phyloP scores from a whole-genome alignment of 1,140 invertebrate genomes.

The Penaeus chinensis region DNA sequence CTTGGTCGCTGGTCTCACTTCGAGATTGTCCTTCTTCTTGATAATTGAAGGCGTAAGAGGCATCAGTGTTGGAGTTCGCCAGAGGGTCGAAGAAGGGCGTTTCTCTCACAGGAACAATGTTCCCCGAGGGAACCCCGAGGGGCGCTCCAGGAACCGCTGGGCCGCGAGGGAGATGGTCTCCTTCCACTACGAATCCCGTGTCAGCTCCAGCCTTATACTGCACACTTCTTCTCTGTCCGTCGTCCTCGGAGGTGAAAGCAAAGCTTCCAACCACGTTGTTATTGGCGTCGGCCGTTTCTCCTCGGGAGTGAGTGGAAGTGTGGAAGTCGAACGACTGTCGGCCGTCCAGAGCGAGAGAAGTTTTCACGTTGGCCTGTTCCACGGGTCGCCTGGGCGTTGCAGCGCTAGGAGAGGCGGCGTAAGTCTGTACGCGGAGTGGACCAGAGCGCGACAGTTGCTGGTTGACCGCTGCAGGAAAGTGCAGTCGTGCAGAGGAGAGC shows the following conservation, averaged over 20 bases:
- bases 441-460: background rate
- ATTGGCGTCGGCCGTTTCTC: slow-evolving; percentile 41
- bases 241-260: slow-evolving; percentile 46
- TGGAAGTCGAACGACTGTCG: slow-evolving; percentile 47
- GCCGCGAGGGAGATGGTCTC: slow-evolving; percentile 43
- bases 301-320: slow-evolving; percentile 30
- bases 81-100: slow-evolving; percentile 37
- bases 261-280: slow-evolving; percentile 55
- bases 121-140: slow-evolving; percentile 14
- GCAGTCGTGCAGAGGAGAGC: background rate
- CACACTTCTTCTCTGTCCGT: slow-evolving; percentile 41
- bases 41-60: slow-evolving; percentile 63
- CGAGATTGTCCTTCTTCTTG: slow-evolving; percentile 59
- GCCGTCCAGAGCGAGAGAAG: slow-evolving; percentile 11
- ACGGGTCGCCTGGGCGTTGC: background rate
- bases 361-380: slow-evolving; percentile 43
- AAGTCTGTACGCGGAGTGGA: slow-evolving; percentile 4
- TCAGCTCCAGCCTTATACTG: slow-evolving; percentile 47
- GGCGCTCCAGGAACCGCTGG: slow-evolving; percentile 26
- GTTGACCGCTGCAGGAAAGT: background rate
- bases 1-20: slow-evolving; percentile 58
- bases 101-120: background rate
- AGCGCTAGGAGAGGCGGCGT: background rate
- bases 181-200: slow-evolving; percentile 56
- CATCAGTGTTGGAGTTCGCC: slow-evolving; percentile 42